Evolutionary conservation across 2,888 invertebrate genomes (phyloP).

Genomic region (Agrochola lota): DNA sequence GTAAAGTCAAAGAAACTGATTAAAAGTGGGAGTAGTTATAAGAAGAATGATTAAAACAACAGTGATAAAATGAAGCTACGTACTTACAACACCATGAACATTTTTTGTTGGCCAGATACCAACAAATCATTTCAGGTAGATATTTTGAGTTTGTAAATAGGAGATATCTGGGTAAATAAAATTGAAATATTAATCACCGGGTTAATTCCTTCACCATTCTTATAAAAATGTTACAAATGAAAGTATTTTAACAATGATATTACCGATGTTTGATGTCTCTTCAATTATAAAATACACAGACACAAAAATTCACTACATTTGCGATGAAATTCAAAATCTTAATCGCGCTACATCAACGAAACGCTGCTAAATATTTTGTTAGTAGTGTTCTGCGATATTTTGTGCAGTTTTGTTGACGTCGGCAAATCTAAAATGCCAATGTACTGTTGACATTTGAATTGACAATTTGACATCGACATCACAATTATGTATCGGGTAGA

Average conservation of each 20-base stretch:
- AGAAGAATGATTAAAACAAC: constrained; percentile 5
- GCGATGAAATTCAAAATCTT: constrained; percentile 1
- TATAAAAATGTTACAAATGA: neutral
- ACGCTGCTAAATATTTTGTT: constrained; percentile 16
- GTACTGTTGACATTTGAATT: too few species aligned
- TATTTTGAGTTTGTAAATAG: constrained; percentile 32
- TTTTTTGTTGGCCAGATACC: constrained; percentile 30
- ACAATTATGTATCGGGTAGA: too few species aligned
- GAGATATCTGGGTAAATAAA: constrained; percentile 45
- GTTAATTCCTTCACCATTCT: neutral
- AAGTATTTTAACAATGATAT: neutral
- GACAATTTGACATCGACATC: too few species aligned
- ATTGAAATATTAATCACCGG: constrained; percentile 31
- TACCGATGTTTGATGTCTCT: constrained; percentile 35
- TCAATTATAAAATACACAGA: constrained; percentile 29
- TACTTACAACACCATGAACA: constrained; percentile 54
- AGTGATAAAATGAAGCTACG: constrained; percentile 20
- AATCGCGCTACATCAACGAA: constrained; percentile 2
- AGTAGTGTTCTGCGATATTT: too few species aligned
- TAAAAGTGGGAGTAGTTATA: constrained; percentile 13
- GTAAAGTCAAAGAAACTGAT: constrained; percentile 14
- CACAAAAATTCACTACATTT: constrained; percentile 17
- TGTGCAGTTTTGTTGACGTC: too few species aligned
- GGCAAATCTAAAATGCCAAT: too few species aligned
- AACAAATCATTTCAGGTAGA: constrained; percentile 35